Base-by-base conservation (phyloP, 53 echinoderm and acorn worm species). In the Patiria pectinifera region DNA sequence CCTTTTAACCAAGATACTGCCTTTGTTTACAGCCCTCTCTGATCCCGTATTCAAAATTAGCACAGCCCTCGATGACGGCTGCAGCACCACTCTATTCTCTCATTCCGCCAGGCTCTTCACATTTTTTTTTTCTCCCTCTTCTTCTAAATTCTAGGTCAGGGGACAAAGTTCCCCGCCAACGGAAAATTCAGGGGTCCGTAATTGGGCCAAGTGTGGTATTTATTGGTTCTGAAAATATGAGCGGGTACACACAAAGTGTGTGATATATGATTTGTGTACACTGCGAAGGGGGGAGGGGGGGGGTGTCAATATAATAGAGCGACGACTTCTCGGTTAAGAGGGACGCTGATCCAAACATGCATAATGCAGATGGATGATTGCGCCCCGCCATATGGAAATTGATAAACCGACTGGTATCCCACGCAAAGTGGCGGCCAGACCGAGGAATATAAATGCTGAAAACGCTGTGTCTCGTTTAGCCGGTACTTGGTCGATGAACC, bases 221-320 rank as follows among this genome's bases (percentile, higher is more conserved):
- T 69, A 90, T 90, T 90, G 80, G 81, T 81, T 80, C 69, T 10
- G 80, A 90, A 81, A 90, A 90, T 81, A 69, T 24, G 62, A 46
- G 90, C 53, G 43, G 70, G 78, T 89, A 78, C 79, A 60, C 81
- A 90, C 78, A 66, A 69, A 66, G 90, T 61, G 62, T 78, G 89
- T 89, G 89, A 89, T 89, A 78, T 89, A 89, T 78, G 89, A 78
- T 87, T 87, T 89, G 89, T 90, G 90, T 90, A 90, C 90, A 90
- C 88, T 78, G 25, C 43, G 71, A 58, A 53, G 53, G 53, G 53
- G 53, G 53, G 53, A 53, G 53, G 53, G 53, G 26, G 71, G 71
- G 86, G 76, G 75, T 86, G 86, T 86, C 86, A 26, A 19, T 10
- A 66, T 82, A 82, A 82, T 60, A 82, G 83, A 82, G 60, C 23